phyloP scores from a whole-genome alignment of 2,797 vertebrate species.

The Pseudomugil gertrudae region DNA sequence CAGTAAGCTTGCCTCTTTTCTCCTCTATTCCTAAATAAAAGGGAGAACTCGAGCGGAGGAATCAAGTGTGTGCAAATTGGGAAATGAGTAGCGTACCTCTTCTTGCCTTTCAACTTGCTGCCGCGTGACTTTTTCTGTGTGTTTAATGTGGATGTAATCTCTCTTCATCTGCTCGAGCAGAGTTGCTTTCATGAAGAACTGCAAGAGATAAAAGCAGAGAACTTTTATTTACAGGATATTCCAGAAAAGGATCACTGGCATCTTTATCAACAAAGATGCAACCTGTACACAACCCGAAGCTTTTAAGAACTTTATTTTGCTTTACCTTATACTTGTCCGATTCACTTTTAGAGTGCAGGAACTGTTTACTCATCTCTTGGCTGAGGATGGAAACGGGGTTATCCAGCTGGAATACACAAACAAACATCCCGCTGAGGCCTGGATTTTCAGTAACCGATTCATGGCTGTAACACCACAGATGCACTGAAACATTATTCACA shows the following conservation, averaged over 20 bases:
- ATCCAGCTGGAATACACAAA: slow-evolving; percentile 54
- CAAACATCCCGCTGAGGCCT: background rate
- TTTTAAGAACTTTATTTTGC: background rate
- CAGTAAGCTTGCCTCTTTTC: too few relatives aligned
- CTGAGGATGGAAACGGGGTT: slow-evolving; percentile 80
- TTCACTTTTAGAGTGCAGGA: slow-evolving; percentile 80
- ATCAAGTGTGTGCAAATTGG: background rate
- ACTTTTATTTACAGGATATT: background rate
- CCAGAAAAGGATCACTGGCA: too few relatives aligned
- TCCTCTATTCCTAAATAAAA: background rate
- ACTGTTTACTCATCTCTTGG: slow-evolving; percentile 82
- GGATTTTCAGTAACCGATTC: background rate
- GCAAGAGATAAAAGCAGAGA: background rate
- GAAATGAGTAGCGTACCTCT: slow-evolving; percentile 45
- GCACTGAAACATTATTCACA: background rate
- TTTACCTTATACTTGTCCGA: slow-evolving; percentile 71
- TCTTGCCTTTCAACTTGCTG: slow-evolving; percentile 80
- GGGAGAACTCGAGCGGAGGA: too few relatives aligned
- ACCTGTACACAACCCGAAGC: background rate
- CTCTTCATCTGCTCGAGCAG: slow-evolving; percentile 81
- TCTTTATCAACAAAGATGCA: background rate
- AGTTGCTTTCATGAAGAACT: slow-evolving; percentile 84
- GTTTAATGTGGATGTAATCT: slow-evolving; percentile 81
- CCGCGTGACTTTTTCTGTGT: slow-evolving; percentile 74
- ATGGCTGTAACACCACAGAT: background rate